These are phyloP conservation scores for Puffinus mauretanicus DNA, from an alignment of 2,113 vertebrate species.

Conservation along the genomic window DNA sequence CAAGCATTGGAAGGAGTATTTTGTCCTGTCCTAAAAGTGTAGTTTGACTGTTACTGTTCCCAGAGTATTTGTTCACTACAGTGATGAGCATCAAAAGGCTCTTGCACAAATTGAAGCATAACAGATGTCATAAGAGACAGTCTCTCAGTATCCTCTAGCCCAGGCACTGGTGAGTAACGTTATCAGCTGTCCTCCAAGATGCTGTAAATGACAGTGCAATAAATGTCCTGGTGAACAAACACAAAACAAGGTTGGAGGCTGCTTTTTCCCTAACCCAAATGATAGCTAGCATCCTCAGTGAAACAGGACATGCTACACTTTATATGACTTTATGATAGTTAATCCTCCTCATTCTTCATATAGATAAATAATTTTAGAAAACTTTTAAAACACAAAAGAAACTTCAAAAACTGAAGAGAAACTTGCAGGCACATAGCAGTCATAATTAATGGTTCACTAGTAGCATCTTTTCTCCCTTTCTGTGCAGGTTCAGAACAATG, in stretches of 20 bases:
- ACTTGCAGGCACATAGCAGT: not conserved
- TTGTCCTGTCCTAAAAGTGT: not conserved
- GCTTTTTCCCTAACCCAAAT: not conserved
- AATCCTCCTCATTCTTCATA: not conserved
- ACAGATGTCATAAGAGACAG: not conserved
- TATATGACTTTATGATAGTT: not conserved
- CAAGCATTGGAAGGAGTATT: not conserved
- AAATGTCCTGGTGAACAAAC: not conserved
- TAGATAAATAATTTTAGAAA: not conserved
- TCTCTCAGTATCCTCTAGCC: not conserved
- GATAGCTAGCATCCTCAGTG: not conserved
- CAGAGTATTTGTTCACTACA: not conserved
- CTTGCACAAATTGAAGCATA: not conserved
- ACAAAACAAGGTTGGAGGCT: not conserved
- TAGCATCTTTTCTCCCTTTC: not conserved
- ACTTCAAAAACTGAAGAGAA: not conserved
- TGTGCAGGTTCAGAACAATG: conserved; percentile 72
- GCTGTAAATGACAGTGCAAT: not conserved
- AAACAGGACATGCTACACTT: not conserved
- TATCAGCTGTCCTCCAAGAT: not conserved
- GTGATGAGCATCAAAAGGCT: not conserved
- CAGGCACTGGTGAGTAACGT: not conserved
- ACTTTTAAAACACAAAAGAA: not conserved
- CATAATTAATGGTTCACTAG: not conserved
- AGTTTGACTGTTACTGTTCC: not conserved